Base-by-base conservation (phyloP, 2,888 invertebrate genomes). In the Gasteruption jaculator region DNA sequence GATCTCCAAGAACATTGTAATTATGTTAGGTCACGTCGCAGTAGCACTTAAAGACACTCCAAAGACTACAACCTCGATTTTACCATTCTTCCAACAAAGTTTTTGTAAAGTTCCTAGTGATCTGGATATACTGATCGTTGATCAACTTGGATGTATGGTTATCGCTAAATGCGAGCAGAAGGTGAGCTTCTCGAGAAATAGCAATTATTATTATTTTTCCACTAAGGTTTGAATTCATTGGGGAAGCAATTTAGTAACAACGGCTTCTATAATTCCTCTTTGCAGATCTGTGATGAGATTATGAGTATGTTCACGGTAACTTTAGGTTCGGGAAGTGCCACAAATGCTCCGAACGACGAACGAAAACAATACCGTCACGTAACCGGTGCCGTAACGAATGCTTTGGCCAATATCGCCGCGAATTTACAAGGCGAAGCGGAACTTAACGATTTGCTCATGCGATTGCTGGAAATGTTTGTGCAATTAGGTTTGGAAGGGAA, bases 301-400 rank as follows among this genome's bases (percentile, higher is more conserved):
- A 94, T 99, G 95, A 84, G 91, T 61, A 93, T 97, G 90, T 97
- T 97, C 73, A 88, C 91, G 69, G 93, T 96, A 59, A 93, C 93
- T 0, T 87, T 95, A 8, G 92, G 94, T 62, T 89, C 91, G 5
- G 89, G 92, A 47, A 88, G 86, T 48, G 80, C 86, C 1, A 81
- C 83, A 0, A 86, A 86, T 53, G 77, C 79, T 2, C 75, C 78
- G 15, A 76, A 77, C 20, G 64, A 68, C 22, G 65, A 70, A 38
- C 57, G 63, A 3, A 76, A 77, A 43, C 76, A 76, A 41, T 76
- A 73, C 47, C 71, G 81, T 48, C 93, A 95, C 71, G 94, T 97
- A 0, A 92, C 95, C 0, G 84, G 89, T 47, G 90, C 95, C 0
- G 97, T 99, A 0, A 87, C 96, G 34, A 95, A 96, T 74, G 97